Conservation (phyloP, 2,888 invertebrate species). For the Cephus spinipes region DNA sequence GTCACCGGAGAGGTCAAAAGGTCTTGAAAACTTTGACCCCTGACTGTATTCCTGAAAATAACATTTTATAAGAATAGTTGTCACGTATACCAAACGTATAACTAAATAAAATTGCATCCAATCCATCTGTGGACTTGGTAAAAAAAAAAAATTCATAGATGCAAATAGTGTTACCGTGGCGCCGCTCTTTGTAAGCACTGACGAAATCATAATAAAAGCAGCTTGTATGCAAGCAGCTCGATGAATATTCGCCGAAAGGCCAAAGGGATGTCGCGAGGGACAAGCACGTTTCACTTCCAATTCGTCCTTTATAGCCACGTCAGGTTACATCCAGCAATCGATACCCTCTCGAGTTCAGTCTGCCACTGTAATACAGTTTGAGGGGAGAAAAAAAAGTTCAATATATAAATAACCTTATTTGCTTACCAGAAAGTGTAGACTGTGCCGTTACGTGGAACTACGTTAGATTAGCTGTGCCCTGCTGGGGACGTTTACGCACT, state of each 20-base stretch:
- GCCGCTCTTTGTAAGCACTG: background rate
- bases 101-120: background rate
- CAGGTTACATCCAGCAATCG: background rate
- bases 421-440: background rate
- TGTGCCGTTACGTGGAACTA: background rate
- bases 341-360: background rate
- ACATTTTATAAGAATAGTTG: background rate
- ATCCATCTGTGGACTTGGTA: background rate
- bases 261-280: background rate
- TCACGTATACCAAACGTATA: background rate
- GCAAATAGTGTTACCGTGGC: background rate
- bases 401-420: background rate
- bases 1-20: background rate
- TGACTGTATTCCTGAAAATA: background rate
- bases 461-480: background rate
- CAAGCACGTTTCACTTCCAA: background rate
- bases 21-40: background rate
- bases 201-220: background rate
- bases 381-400: background rate
- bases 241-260: background rate
- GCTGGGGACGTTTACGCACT: conserved; percentile 6
- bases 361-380: background rate
- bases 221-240: background rate
- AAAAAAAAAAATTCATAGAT: background rate
- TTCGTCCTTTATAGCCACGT: background rate